Percentiles rank a stretch among this genome's conserved stretches.
phyloP scores from a whole-genome alignment of 92 coral and sea anemone species.

The Epizoanthus scotinus region DNA sequence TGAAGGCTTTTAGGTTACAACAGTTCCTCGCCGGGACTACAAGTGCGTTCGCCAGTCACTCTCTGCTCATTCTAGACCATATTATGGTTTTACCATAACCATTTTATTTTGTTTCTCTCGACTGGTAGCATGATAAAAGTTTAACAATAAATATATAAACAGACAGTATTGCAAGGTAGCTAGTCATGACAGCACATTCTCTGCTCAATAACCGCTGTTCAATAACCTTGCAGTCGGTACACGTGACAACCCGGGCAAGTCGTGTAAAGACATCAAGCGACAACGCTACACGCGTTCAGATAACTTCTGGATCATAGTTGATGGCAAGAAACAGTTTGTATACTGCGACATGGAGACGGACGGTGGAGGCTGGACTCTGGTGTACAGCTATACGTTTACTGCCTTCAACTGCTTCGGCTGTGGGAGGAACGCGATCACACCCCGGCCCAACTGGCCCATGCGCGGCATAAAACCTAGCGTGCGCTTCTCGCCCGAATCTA shows the following conservation, averaged over 20 bases:
- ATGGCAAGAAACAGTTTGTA: constrained; percentile 40
- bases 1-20: too few relatives aligned
- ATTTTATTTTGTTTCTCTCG: too few relatives aligned
- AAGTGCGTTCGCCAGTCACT: too few relatives aligned
- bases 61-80: too few relatives aligned
- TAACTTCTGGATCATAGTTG: constrained; percentile 50
- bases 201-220: not conserved
- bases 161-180: too few relatives aligned
- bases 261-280: constrained; percentile 24
- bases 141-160: too few relatives aligned
- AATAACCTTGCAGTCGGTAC: constrained; percentile 9
- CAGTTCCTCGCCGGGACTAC: too few relatives aligned
- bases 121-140: too few relatives aligned
- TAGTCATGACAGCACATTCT: too few relatives aligned
- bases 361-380: constrained; percentile 85
- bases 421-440: constrained; percentile 56
- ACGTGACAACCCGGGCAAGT: constrained; percentile 35
- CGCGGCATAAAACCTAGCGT: not conserved
- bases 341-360: constrained; percentile 64
- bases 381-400: constrained; percentile 70
- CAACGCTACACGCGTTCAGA: constrained; percentile 18
- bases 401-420: constrained; percentile 43
- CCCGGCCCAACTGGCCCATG: constrained; percentile 55
- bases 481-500: constrained; percentile 4
- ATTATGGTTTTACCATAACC: too few relatives aligned